Base-by-base conservation (phyloP, 1,140 invertebrate genomes). In the Stenopsyche tienmushanensis region DNA sequence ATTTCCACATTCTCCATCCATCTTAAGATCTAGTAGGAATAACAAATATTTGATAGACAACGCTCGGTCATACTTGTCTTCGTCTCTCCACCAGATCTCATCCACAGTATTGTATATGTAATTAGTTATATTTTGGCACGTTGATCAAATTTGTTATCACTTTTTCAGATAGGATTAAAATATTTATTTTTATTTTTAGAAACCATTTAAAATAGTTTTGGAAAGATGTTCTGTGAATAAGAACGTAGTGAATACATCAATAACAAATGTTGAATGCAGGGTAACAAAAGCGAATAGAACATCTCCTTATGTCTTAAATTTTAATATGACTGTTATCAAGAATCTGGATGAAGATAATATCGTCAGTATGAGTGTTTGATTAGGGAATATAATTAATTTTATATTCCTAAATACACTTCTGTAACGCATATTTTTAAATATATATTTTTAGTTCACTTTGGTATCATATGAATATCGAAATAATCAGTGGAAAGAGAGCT, bases 401-500 rank as follows among this genome's bases (percentile, higher is more conserved):
- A n/a, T n/a, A n/a, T n/a, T n/a, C n/a, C n/a, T n/a, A n/a, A n/a
- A 50, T 21, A n/a, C 41, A 23, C 9, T 18, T 26, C 20, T 45
- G 17, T 15, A n/a, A 3, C 20, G 0, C 1, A 39, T 53, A 21
- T 41, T 18, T 64, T 13, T 39, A 62, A 44, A 23, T 17, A n/a
- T n/a, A n/a, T n/a, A n/a, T n/a, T 62, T 50, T 8, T 17, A 66
- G 65, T 25, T 66, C 15, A 13, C 24, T 23, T 57, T 60, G 21
- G 54, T 17, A 13, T 39, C 65, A 7, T 66, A 54, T 15, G 65
- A 66, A 54, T 55, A 54, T n/a, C 47, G 49, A 13, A 54, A 44
- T n/a, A 66, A 66, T 57, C 49, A 62, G 23, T 66, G 54, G 20
- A 66, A 47, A 55, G 57, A 66, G 18, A 66, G 65, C 47, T 24